Evolutionary conservation across 2,797 vertebrate genomes (phyloP).

Genomic region (Epinephelus coioides): DNA sequence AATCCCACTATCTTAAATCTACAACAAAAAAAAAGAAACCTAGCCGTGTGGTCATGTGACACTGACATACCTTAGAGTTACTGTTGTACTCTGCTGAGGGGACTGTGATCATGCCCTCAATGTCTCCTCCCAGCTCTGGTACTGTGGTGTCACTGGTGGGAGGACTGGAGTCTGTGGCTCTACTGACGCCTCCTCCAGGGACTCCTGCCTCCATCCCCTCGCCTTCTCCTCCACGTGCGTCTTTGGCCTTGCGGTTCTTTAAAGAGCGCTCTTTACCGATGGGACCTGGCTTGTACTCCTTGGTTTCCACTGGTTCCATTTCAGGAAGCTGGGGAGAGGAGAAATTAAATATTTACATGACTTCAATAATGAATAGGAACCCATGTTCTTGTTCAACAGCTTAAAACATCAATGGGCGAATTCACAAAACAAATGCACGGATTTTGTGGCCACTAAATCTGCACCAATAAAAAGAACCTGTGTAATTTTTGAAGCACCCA

Average conservation of each 20-base stretch:
- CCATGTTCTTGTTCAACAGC: background rate
- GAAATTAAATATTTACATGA: background rate
- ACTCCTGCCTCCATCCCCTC: conserved; percentile 92
- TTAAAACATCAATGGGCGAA: background rate
- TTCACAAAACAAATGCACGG: too few species aligned
- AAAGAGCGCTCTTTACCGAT: conserved; percentile 98
- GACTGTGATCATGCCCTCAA: conserved; percentile 97
- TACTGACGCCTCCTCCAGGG: conserved; percentile 77
- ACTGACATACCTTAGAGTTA: conserved; percentile 89
- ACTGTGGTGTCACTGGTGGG: conserved; percentile 90
- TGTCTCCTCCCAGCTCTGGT: conserved; percentile 92
- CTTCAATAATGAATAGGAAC: background rate
- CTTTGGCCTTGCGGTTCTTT: conserved; percentile 98
- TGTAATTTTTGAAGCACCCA: too few species aligned
- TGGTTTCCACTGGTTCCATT: conserved; percentile 93
- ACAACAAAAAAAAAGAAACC: background rate
- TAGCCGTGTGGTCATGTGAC: background rate
- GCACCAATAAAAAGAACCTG: too few species aligned
- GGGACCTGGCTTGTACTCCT: conserved; percentile 98
- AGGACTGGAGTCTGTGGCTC: conserved; percentile 90
- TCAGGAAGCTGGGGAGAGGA: conserved; percentile 90
- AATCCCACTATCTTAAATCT: background rate
- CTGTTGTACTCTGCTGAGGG: conserved; percentile 93
- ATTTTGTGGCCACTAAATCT: too few species aligned
- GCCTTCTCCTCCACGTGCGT: conserved; percentile 91